Percentiles rank a stretch among this genome's conserved stretches.
Conservation (phyloP, 1,140 invertebrate genomes). For the Batillaria attramentaria region DNA sequence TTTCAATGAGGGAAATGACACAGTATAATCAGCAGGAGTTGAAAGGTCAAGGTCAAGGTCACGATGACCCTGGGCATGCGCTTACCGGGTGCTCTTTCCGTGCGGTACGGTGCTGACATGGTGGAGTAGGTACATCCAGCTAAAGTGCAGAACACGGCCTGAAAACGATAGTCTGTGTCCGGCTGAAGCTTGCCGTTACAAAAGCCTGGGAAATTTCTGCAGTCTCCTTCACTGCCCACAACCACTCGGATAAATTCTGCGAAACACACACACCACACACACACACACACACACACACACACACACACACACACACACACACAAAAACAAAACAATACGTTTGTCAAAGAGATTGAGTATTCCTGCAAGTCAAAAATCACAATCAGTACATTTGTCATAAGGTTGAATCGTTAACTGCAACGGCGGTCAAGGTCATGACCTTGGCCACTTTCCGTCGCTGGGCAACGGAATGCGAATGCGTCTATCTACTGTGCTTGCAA, state of each 20-base stretch:
- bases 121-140: conserved; percentile 29
- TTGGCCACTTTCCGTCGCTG: too few species aligned
- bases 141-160: conserved; percentile 21
- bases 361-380: too few species aligned
- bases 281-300: too few species aligned
- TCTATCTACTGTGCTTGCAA: not conserved
- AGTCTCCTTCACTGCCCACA: not conserved
- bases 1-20: not conserved
- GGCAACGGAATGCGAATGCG: too few species aligned
- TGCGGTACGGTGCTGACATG: not conserved
- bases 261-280: not conserved
- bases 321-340: too few species aligned
- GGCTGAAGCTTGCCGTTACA: not conserved
- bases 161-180: not conserved
- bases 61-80: not conserved
- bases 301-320: too few species aligned
- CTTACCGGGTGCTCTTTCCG: conserved; percentile 5
- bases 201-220: not conserved
- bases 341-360: too few species aligned
- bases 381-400: too few species aligned
- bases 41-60: not conserved
- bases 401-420: too few species aligned
- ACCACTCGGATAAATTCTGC: not conserved
- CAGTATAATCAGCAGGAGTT: not conserved
- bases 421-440: too few species aligned